phyloP scores from a whole-genome alignment of 1,140 invertebrate species.

The Centruroides vittatus region DNA sequence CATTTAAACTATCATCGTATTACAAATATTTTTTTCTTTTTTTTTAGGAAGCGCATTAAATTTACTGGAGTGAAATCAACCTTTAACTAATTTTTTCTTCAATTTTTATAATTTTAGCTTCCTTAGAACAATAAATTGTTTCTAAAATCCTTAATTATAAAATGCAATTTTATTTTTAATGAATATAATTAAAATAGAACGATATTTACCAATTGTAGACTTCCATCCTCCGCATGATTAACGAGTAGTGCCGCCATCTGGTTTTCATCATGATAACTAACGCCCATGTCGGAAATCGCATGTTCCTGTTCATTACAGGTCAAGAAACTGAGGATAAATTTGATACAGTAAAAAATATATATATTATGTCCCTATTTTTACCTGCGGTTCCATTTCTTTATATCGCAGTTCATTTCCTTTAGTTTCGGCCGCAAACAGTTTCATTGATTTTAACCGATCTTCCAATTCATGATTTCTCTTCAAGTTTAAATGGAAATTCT shows the following conservation, averaged over 20 bases:
- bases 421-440: conserved; percentile 55
- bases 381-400: conserved; percentile 43
- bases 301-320: conserved; percentile 30
- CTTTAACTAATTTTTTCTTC: too few relatives aligned
- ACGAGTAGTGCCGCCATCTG: conserved; percentile 71
- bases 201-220: conserved; percentile 57
- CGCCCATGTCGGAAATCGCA: conserved; percentile 37
- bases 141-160: too few relatives aligned
- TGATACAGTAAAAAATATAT: too few relatives aligned
- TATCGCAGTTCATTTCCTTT: conserved; percentile 59
- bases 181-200: neutral
- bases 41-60: too few relatives aligned
- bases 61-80: too few relatives aligned
- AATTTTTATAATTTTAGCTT: conserved; percentile 11
- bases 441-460: conserved; percentile 32
- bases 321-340: neutral
- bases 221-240: conserved; percentile 53
- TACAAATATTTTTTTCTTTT: too few relatives aligned
- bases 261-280: conserved; percentile 66
- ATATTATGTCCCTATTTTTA: neutral
- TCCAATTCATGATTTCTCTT: conserved; percentile 39
- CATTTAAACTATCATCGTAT: too few relatives aligned
- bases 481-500: conserved; percentile 43
- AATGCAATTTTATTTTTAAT: too few relatives aligned
- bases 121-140: neutral